Evolutionary conservation across 1,140 invertebrate genomes (phyloP).

Genomic region (Caligus rogercresseyi): DNA sequence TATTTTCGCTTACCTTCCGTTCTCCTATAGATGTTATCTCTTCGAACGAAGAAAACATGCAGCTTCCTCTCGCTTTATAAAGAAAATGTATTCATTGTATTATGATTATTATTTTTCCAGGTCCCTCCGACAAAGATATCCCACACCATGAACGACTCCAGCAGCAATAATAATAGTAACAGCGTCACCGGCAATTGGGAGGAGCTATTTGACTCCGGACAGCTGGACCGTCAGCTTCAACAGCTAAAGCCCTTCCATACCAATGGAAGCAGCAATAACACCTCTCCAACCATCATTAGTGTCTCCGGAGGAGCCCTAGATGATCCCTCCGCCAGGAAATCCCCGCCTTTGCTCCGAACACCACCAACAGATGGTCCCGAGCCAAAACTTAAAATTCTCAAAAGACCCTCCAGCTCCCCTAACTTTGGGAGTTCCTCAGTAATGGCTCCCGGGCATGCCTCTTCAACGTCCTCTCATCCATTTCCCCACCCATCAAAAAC

Average conservation of each 20-base stretch:
- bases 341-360: neutral
- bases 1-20: too few relatives aligned
- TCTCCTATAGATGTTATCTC: too few relatives aligned
- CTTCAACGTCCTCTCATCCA: neutral
- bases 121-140: too few relatives aligned
- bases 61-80: too few relatives aligned
- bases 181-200: constrained; percentile 3
- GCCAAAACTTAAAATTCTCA: constrained; percentile 12
- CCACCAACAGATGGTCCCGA: neutral
- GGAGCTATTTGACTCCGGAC: neutral
- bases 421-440: neutral
- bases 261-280: neutral
- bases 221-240: neutral
- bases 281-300: neutral
- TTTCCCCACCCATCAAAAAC: neutral
- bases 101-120: too few relatives aligned
- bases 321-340: neutral
- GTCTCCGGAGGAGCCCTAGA: too few relatives aligned
- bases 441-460: constrained; percentile 9
- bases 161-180: too few relatives aligned
- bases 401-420: constrained; percentile 5
- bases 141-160: too few relatives aligned
- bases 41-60: too few relatives aligned
- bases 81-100: too few relatives aligned
- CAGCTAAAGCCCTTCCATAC: neutral